These are phyloP conservation scores for Ooceraea biroi DNA, from an alignment of 1,140 invertebrate genomes.

Conservation along the genomic window DNA sequence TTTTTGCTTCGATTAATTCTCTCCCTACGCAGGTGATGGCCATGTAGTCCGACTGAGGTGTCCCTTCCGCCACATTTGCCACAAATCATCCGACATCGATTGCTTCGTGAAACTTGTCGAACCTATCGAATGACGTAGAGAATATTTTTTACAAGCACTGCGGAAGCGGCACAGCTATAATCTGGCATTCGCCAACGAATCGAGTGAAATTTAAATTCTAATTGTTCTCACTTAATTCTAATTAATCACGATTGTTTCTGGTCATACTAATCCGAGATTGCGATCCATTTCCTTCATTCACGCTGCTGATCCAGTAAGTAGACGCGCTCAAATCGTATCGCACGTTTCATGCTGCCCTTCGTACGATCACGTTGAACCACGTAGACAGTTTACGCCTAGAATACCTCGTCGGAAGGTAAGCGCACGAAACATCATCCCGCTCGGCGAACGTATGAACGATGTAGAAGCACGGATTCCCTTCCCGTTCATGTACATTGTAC, in stretches of 20 bases:
- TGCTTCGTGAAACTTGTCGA: background rate
- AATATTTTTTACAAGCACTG: background rate
- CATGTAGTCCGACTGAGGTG: slow-evolving; percentile 34
- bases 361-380: slow-evolving; percentile 2
- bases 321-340: slow-evolving; percentile 19
- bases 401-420: slow-evolving; percentile 47
- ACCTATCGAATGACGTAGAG: background rate
- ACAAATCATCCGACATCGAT: background rate
- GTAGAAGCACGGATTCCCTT: background rate
- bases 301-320: slow-evolving; percentile 31
- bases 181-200: background rate
- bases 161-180: background rate
- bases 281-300: slow-evolving; percentile 30
- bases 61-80: background rate
- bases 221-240: background rate
- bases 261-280: slow-evolving; percentile 17
- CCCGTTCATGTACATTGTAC: background rate
- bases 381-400: background rate
- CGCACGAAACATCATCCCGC: background rate
- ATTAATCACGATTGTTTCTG: background rate
- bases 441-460: background rate
- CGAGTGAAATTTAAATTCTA: background rate
- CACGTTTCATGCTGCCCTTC: background rate
- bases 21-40: slow-evolving; percentile 74
- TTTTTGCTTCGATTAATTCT: slow-evolving; percentile 67